Evolutionary conservation across 2,888 invertebrate genomes (phyloP).

Genomic region (Drosophila merina): DNA sequence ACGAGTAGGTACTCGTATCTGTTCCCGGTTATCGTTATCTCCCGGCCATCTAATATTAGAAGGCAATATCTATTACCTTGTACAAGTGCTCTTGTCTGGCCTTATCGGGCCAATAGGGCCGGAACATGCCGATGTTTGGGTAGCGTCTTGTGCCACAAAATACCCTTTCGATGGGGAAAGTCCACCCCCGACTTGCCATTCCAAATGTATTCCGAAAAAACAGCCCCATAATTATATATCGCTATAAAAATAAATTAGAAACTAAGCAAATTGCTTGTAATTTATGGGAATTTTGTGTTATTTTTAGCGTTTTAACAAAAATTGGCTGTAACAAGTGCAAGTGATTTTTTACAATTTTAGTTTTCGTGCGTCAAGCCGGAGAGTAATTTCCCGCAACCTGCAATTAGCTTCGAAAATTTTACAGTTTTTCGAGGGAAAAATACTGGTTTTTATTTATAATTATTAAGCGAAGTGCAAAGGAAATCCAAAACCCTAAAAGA

Average conservation of each 20-base stretch:
- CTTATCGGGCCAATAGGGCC: slow-evolving; percentile 27
- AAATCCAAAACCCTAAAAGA: slow-evolving; percentile 6
- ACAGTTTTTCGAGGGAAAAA: slow-evolving; percentile 12
- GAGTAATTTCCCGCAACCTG: slow-evolving; percentile 4
- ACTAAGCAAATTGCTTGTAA: not conserved
- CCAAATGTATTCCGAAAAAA: no score
- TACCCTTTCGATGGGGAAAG: not conserved
- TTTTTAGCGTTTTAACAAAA: not conserved
- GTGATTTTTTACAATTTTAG: slow-evolving; percentile 4
- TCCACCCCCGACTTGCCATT: no score
- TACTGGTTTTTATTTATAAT: slow-evolving; percentile 9
- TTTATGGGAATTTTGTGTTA: not conserved
- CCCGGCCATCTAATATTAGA: slow-evolving; percentile 36
- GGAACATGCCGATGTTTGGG: not conserved
- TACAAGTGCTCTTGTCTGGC: slow-evolving; percentile 29
- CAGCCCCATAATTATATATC: no score
- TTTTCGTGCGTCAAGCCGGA: slow-evolving; percentile 2
- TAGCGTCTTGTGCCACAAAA: slow-evolving; percentile 8
- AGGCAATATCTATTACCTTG: slow-evolving; percentile 33
- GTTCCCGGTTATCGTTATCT: slow-evolving; percentile 35
- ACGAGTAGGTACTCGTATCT: not conserved
- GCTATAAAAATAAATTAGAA: no score
- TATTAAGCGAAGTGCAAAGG: not conserved
- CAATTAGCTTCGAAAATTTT: slow-evolving; percentile 24
- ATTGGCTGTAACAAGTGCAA: not conserved